Base-by-base conservation (phyloP, 2,113 vertebrate genomes). In the Pandion haliaetus region DNA sequence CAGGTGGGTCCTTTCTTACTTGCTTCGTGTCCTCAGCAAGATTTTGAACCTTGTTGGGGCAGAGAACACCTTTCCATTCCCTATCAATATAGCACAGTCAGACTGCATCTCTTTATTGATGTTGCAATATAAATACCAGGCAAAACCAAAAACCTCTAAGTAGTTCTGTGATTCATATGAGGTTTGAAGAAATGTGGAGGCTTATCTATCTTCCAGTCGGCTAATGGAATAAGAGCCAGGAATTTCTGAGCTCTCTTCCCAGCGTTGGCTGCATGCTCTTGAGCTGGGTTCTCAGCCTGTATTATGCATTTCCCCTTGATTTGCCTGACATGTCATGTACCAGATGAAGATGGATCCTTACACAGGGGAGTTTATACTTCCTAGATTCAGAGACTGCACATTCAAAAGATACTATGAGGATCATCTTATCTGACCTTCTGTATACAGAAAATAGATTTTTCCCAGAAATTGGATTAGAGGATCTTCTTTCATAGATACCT, bases 191-290 rank as follows among this genome's bases (percentile, higher is more conserved):
- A 90, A 85, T 17, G 45, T 76, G 44, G 66, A 85, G 25, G 84
- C 49, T 91, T 91, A 58, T 92, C 93, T 91, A 7, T 82, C 93
- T 93, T 93, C 66, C 78, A 94, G 74, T 69, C 88, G 81, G 61
- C 34, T 85, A 76, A 88, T 69, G 87, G 92, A 82, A 93, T 49
- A 82, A 70, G 23, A 88, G 82, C 90, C 96, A 92, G 95, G 92
- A 90, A 93, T 95, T 94, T 95, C 70, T 94, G 82, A 95, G 73
- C 61, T 85, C 78, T 85, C 49, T 91, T 91, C 90, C 78, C 90
- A 93, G 87, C 58, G 29, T 0, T 91, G 90, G 44, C 90, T 31
- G 8, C 14, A 8, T 65, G 52, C 29, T 94, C 19, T 87, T 69
- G 49, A 80, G 66, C 62, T 93, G 88, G 82, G 40, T 69, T 82